Percentiles rank a stretch among this genome's conserved stretches.
Conservation (phyloP, 2,888 invertebrate genomes). For the Eupsilia transversa region DNA sequence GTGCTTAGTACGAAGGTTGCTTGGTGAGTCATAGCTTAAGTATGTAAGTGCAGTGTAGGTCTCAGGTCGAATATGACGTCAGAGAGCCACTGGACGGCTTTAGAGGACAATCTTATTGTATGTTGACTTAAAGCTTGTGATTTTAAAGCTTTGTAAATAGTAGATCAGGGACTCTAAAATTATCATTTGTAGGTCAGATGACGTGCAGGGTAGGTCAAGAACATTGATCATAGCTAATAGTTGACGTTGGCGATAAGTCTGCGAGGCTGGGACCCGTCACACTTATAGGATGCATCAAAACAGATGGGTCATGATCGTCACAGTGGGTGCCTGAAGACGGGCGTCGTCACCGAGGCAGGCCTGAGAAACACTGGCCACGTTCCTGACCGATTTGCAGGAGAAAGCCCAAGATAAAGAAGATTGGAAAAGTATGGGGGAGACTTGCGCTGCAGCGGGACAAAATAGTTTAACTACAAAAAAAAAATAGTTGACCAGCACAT, state of each 20-base stretch:
- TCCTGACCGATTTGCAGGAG: no score
- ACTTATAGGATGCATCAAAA: background rate
- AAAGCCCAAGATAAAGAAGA: no score
- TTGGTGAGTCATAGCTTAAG: slow-evolving; percentile 38
- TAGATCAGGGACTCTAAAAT: background rate
- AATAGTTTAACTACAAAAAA: no score
- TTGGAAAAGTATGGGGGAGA: no score
- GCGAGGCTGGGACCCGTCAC: background rate
- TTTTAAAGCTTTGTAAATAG: background rate
- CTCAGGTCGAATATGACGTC: slow-evolving; percentile 44
- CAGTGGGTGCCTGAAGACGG: background rate
- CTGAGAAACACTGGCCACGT: no score
- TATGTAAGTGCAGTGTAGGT: slow-evolving; percentile 28
- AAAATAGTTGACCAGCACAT: no score
- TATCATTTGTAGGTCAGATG: background rate
- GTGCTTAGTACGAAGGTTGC: slow-evolving; percentile 30
- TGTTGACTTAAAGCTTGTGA: background rate
- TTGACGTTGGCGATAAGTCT: background rate
- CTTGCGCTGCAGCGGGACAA: no score
- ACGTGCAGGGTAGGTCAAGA: background rate
- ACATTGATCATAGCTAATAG: background rate
- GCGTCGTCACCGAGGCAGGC: background rate
- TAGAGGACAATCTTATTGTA: slow-evolving; percentile 16
- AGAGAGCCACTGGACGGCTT: slow-evolving; percentile 9
- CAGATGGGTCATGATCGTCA: background rate